These are phyloP conservation scores for Kradibia gibbosae DNA, from an alignment of 1,140 invertebrate genomes.

Conservation along the genomic window DNA sequence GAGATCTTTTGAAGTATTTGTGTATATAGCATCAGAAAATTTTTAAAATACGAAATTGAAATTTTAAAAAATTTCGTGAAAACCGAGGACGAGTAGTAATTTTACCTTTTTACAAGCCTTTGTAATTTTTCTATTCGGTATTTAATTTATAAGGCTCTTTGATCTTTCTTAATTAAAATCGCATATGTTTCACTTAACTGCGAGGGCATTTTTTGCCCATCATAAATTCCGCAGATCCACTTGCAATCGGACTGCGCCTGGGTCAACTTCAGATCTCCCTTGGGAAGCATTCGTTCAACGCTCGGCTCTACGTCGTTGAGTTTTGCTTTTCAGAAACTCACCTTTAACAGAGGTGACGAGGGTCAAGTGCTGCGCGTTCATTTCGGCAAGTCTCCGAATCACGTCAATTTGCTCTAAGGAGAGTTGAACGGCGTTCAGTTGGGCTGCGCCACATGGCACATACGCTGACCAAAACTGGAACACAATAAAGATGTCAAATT, in stretches of 20 bases:
- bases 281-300: background rate
- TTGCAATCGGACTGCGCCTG: background rate
- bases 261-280: background rate
- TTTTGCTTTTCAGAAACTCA: constrained; percentile 58
- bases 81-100: background rate
- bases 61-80: background rate
- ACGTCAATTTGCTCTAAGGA: constrained; percentile 90
- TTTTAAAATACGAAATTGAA: background rate
- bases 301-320: background rate
- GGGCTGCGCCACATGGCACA: constrained; percentile 87
- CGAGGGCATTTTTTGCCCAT: background rate
- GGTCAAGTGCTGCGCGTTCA: constrained; percentile 77
- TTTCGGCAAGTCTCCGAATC: constrained; percentile 82
- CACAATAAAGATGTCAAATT: constrained; percentile 36
- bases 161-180: background rate
- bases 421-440: constrained; percentile 85
- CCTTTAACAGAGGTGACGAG: constrained; percentile 78
- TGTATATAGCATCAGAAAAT: background rate
- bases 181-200: background rate
- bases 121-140: background rate
- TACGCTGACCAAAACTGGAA: constrained; percentile 91
- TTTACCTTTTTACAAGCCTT: background rate
- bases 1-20: too few species aligned
- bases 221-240: background rate
- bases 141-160: background rate